Percentiles rank a stretch among this genome's conserved stretches.
phyloP scores from a whole-genome alignment of 2,797 vertebrate genomes.

The Petrocephalus sullivani region DNA sequence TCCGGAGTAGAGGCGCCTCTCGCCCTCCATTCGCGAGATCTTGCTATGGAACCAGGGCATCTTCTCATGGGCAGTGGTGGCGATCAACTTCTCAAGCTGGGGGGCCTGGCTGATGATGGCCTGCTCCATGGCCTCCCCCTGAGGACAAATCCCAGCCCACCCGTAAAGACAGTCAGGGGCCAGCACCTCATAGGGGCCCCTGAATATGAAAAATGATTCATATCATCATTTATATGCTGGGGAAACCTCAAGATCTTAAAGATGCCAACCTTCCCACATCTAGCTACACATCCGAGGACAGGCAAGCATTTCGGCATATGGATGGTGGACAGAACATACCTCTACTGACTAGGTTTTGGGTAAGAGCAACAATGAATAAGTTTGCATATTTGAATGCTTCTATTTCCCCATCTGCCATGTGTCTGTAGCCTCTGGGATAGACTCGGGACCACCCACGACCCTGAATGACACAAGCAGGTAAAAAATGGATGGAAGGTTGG shows the following conservation, averaged over 20 bases:
- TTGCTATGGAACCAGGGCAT: slow-evolving; percentile 86
- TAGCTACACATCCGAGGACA: neutral
- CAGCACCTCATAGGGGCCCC: neutral
- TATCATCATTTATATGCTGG: neutral
- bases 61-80: slow-evolving; percentile 86
- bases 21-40: slow-evolving; percentile 72
- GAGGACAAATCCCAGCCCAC: slow-evolving; percentile 18
- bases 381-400: neutral
- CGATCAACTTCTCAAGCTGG: slow-evolving; percentile 91
- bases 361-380: neutral
- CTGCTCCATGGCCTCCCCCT: slow-evolving; percentile 92
- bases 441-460: neutral
- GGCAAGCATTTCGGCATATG: neutral
- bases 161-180: neutral
- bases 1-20: slow-evolving; percentile 80
- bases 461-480: neutral
- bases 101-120: slow-evolving; percentile 92
- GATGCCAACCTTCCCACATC: neutral
- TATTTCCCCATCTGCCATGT: neutral
- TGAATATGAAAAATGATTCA: neutral
- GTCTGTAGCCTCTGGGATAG: neutral
- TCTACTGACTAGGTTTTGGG: neutral
- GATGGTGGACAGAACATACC: neutral
- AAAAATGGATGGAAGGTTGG: neutral
- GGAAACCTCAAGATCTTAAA: neutral